Evolutionary conservation across 2,888 invertebrate genomes (phyloP).

Genomic region (Meta bourneti): DNA sequence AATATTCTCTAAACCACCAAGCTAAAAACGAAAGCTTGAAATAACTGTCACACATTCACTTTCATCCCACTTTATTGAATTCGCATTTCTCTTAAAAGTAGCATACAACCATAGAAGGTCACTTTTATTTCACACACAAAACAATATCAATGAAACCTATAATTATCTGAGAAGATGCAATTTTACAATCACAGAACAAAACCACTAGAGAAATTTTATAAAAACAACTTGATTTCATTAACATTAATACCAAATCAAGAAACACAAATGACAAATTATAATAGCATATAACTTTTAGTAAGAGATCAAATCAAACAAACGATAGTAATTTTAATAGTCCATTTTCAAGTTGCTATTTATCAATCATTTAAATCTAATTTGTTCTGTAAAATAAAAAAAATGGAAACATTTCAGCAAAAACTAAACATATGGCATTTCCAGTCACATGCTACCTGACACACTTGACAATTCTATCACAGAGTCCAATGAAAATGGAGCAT

Average conservation of each 20-base stretch:
- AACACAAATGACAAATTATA: neutral
- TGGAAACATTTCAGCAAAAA: neutral
- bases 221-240: neutral
- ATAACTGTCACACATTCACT: neutral
- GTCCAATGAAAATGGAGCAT: constrained; percentile 34
- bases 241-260: neutral
- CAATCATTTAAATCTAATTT: neutral
- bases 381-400: neutral
- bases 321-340: neutral
- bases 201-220: neutral
- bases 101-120: constrained; percentile 53
- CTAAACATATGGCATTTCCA: neutral
- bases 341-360: neutral
- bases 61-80: constrained; percentile 66
- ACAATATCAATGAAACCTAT: constrained; percentile 16
- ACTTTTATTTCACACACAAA: constrained; percentile 10
- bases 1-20: too few species aligned
- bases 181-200: neutral
- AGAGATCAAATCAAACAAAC: neutral
- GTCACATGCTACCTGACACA: neutral
- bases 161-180: constrained; percentile 8
- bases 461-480: constrained; percentile 56
- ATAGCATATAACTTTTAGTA: neutral
- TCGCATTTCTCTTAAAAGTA: constrained; percentile 47
- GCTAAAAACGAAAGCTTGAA: too few species aligned